phyloP scores from a whole-genome alignment of 92 coral and sea anemone species.

The Virgularia gustaviana region DNA sequence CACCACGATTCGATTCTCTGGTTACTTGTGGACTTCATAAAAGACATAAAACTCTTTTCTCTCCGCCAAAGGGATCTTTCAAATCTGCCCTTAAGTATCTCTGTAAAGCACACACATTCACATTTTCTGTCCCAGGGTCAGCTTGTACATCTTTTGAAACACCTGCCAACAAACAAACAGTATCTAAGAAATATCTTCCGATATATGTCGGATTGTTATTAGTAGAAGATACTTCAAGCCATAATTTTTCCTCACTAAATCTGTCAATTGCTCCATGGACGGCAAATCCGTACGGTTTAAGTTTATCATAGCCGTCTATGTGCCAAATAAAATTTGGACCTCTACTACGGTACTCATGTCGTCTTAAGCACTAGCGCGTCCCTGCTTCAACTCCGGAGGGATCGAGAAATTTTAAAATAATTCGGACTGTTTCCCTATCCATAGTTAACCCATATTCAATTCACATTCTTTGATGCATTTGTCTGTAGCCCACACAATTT shows the following conservation, averaged over 20 bases:
- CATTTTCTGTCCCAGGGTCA: slow-evolving; percentile 44
- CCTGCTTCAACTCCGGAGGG: slow-evolving; percentile 34
- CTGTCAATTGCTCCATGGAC: slow-evolving; percentile 42
- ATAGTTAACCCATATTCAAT: background rate
- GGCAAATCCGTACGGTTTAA: slow-evolving; percentile 35
- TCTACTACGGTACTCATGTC: slow-evolving; percentile 18
- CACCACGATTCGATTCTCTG: background rate
- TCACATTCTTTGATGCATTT: background rate
- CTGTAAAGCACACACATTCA: slow-evolving; percentile 34
- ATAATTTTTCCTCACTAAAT: slow-evolving; percentile 34
- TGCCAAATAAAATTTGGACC: slow-evolving; percentile 42
- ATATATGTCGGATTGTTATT: slow-evolving; percentile 38
- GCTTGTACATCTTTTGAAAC: slow-evolving; percentile 25
- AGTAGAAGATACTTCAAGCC: slow-evolving; percentile 41
- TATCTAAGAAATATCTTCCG: slow-evolving; percentile 25
- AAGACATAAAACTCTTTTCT: background rate
- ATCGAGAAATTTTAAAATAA: background rate
- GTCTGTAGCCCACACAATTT: background rate
- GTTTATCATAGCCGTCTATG: slow-evolving; percentile 39
- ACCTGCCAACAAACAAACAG: slow-evolving; percentile 1
- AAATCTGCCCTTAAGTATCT: slow-evolving; percentile 10
- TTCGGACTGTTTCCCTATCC: background rate
- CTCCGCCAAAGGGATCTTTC: slow-evolving; percentile 25
- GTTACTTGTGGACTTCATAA: background rate
- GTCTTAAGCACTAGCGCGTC: background rate